Percentiles rank a stretch among this genome's conserved stretches.
Evolutionary conservation across 2,888 invertebrate genomes (phyloP).

Genomic region (Platycheirus albimanus): DNA sequence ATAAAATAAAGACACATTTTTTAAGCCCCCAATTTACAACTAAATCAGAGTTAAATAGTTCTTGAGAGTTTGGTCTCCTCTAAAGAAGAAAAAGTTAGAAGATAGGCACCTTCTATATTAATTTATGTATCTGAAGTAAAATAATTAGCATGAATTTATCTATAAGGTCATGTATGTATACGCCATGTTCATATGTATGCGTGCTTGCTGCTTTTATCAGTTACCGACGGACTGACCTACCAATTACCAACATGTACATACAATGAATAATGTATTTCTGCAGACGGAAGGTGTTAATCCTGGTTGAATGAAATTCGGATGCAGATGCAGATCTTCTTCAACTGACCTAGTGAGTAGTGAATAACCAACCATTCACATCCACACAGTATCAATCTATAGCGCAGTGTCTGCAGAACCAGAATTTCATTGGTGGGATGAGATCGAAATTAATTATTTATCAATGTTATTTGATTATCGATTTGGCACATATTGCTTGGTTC

Average conservation of each 20-base stretch:
- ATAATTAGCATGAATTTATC: conserved; percentile 73
- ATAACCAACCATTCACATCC: conserved; percentile 28
- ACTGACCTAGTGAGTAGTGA: conserved; percentile 50
- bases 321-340: conserved; percentile 57
- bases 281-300: conserved; percentile 62
- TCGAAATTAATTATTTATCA: conserved; percentile 72
- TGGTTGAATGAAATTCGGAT: conserved; percentile 65
- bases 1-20: conserved; percentile 42
- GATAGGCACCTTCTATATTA: background rate
- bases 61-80: conserved; percentile 44
- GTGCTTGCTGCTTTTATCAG: too few relatives aligned
- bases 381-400: background rate
- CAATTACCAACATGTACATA: conserved; percentile 38
- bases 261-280: conserved; percentile 17
- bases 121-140: conserved; percentile 32
- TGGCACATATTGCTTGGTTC: conserved; percentile 53
- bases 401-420: too few relatives aligned
- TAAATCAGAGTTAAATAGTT: conserved; percentile 63
- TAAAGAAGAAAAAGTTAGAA: too few relatives aligned
- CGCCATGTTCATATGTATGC: background rate
- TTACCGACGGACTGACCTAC: conserved; percentile 47
- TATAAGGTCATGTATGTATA: too few relatives aligned
- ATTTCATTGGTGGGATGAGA: conserved; percentile 54
- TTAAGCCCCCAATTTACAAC: conserved; percentile 63
- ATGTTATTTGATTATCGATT: conserved; percentile 69